A percentile compares a stretch with the other conserved stretches of the same genome.
These are phyloP conservation scores for Mechanitis mazaeus DNA, from an alignment of 2,888 invertebrate species.

Conservation along the genomic window DNA sequence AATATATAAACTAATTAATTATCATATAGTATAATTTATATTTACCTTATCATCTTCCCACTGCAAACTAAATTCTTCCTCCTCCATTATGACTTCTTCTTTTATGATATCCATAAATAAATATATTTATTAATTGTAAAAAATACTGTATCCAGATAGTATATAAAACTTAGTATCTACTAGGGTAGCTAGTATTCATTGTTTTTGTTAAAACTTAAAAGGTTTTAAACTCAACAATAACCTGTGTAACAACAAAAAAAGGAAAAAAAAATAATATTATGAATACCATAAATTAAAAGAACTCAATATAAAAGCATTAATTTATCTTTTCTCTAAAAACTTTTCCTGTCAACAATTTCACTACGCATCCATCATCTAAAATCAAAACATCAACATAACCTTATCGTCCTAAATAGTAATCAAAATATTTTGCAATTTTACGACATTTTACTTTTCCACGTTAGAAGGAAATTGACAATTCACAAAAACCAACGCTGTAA, in stretches of 20 bases:
- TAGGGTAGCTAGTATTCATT: not conserved
- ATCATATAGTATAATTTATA: constrained; percentile 9
- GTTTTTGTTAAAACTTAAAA: not conserved
- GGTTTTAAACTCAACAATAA: not conserved
- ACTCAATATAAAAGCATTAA: not conserved
- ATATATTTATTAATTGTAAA: constrained; percentile 19
- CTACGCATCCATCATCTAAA: constrained; percentile 37
- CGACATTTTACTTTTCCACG: not conserved
- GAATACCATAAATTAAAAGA: not conserved
- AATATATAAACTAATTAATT: constrained; percentile 17
- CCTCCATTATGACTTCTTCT: constrained; percentile 49
- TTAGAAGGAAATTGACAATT: not conserved
- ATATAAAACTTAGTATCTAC: not conserved
- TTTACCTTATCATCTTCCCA: constrained; percentile 64
- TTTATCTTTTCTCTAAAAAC: constrained; percentile 5
- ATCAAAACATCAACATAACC: constrained; percentile 77
- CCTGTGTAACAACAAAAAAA: constrained; percentile 1
- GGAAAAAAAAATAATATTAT: not conserved
- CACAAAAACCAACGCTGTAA: constrained; percentile 9
- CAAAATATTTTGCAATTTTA: constrained; percentile 1
- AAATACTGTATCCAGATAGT: not conserved
- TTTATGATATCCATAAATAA: constrained; percentile 38
- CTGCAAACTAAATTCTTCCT: constrained; percentile 63
- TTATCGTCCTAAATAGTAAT: constrained; percentile 39
- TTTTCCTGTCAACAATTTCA: constrained; percentile 25